These are phyloP conservation scores for Parasteatoda lunata DNA, from an alignment of 2,888 invertebrate species.

Conservation along the genomic window DNA sequence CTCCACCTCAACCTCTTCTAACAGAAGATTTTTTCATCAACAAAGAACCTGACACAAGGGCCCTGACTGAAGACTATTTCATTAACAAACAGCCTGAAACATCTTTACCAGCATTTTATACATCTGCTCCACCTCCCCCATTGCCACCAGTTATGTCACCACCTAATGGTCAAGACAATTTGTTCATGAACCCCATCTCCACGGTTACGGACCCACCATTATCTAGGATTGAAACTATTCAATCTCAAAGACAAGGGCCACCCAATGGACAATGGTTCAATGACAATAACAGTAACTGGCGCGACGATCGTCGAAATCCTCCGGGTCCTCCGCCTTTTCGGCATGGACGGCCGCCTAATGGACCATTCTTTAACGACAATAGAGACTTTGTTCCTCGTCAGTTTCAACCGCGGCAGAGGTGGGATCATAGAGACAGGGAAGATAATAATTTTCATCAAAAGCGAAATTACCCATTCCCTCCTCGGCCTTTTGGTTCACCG, in stretches of 20 bases:
- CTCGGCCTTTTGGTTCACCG: slow-evolving; percentile 33
- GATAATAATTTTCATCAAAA: slow-evolving; percentile 40
- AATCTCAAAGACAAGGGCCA: slow-evolving; percentile 43
- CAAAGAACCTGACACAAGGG: slow-evolving; percentile 8
- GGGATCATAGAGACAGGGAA: slow-evolving; percentile 23
- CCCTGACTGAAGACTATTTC: slow-evolving; percentile 51
- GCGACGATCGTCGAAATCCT: slow-evolving; percentile 10
- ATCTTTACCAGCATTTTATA: slow-evolving; percentile 22
- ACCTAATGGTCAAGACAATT: slow-evolving; percentile 30
- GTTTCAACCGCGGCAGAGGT: slow-evolving; percentile 35
- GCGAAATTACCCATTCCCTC: neutral
- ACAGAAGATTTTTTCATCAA: slow-evolving; percentile 52
- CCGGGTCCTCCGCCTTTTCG: slow-evolving; percentile 13
- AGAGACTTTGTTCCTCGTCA: slow-evolving; percentile 24
- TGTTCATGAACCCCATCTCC: neutral
- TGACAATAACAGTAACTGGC: slow-evolving; percentile 34
- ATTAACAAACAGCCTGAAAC: slow-evolving; percentile 27
- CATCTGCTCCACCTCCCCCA: slow-evolving; percentile 20
- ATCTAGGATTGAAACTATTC: slow-evolving; percentile 62
- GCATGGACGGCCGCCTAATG: slow-evolving; percentile 10
- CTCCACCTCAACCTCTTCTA: neutral
- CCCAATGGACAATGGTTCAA: slow-evolving; percentile 49
- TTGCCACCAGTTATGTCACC: neutral
- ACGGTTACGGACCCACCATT: slow-evolving; percentile 13
- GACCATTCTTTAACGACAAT: slow-evolving; percentile 28